These are phyloP conservation scores for Parnassius smintheus DNA, from an alignment of 2,888 invertebrate genomes.

Conservation along the genomic window DNA sequence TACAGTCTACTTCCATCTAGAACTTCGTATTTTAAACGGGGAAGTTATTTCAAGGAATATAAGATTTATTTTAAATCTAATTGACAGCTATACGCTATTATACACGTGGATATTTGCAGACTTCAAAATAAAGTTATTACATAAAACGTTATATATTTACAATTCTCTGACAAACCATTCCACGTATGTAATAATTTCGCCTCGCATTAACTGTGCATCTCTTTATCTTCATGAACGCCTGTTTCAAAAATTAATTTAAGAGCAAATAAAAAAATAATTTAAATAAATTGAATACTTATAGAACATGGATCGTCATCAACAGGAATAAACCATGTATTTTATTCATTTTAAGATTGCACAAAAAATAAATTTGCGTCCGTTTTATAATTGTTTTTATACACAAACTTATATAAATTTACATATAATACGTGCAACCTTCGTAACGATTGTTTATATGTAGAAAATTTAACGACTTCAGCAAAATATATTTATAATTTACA, in stretches of 20 bases:
- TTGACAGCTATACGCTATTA: constrained; percentile 75
- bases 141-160: constrained; percentile 76
- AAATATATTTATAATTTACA: background rate
- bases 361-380: background rate
- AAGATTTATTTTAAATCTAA: constrained; percentile 69
- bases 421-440: too few relatives aligned
- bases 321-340: background rate
- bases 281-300: constrained; percentile 16
- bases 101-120: constrained; percentile 74
- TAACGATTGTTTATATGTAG: too few relatives aligned
- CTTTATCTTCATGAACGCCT: constrained; percentile 33
- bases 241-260: constrained; percentile 22
- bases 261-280: constrained; percentile 23
- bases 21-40: constrained; percentile 54
- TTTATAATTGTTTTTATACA: background rate
- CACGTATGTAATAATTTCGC: constrained; percentile 69
- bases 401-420: too few relatives aligned
- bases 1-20: constrained; percentile 75
- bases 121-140: constrained; percentile 71
- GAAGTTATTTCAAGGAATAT: constrained; percentile 76
- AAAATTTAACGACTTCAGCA: too few relatives aligned
- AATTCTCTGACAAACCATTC: constrained; percentile 70
- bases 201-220: constrained; percentile 66
- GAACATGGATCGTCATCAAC: constrained; percentile 23
- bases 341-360: background rate